Conservation (phyloP, 2,113 vertebrate genomes). For the Phocoena sinus region DNA sequence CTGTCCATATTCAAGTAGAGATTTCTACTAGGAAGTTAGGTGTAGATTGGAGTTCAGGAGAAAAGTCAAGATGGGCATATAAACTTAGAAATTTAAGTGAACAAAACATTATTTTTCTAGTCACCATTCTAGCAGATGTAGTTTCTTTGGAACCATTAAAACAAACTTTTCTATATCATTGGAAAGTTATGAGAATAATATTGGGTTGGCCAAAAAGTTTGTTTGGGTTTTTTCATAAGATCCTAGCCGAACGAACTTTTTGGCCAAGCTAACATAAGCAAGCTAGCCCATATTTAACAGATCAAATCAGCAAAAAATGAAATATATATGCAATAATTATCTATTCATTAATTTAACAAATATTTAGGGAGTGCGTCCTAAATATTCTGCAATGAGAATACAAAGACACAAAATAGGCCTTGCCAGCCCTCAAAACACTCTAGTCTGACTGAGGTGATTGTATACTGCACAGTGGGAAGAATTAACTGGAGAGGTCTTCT, state of each 20-base stretch:
- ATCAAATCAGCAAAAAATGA: background rate
- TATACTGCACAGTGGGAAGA: background rate
- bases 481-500: background rate
- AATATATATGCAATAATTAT: background rate
- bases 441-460: background rate
- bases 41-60: background rate
- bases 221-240: too few species aligned
- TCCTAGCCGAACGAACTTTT: too few species aligned
- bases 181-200: background rate
- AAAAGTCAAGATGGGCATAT: background rate
- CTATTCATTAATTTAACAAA: background rate
- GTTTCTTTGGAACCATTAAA: background rate
- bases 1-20: background rate
- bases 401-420: background rate
- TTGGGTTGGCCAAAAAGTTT: background rate
- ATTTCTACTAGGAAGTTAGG: background rate
- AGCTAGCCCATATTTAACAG: background rate
- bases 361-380: background rate
- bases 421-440: background rate
- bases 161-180: background rate
- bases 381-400: background rate
- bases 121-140: background rate
- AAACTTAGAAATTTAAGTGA: slow-evolving; percentile 2
- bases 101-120: background rate
- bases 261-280: too few species aligned